Percentiles rank a stretch among this genome's conserved stretches.
These are phyloP conservation scores for Cinara cedri DNA, from an alignment of 2,888 invertebrate genomes.

Conservation along the genomic window DNA sequence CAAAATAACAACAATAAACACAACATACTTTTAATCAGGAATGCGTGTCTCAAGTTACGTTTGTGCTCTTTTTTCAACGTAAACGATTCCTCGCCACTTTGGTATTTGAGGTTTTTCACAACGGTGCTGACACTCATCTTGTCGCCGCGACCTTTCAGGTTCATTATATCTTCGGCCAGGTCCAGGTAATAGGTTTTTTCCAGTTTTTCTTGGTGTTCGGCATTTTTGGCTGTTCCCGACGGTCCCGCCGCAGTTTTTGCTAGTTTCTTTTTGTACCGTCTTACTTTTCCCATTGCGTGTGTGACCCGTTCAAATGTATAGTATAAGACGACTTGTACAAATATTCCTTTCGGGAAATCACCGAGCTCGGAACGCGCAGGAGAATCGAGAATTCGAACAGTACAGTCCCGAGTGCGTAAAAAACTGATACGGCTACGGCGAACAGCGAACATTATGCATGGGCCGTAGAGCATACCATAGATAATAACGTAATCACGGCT, in stretches of 20 bases:
- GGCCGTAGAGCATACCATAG: no score
- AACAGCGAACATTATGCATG: no score
- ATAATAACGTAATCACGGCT: no score
- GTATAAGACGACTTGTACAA: neutral
- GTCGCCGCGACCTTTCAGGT: constrained; percentile 18
- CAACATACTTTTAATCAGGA: constrained; percentile 42
- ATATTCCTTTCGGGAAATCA: neutral
- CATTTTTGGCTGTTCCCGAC: neutral
- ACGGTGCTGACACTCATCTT: constrained; percentile 39
- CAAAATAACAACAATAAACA: neutral
- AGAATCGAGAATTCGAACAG: neutral
- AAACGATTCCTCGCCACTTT: constrained; percentile 20
- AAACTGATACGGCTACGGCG: neutral
- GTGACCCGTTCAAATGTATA: neutral
- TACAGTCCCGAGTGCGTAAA: neutral
- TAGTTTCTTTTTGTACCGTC: constrained; percentile 48
- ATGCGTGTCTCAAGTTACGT: constrained; percentile 40
- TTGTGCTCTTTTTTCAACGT: constrained; percentile 48
- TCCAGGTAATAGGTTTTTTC: constrained; percentile 30
- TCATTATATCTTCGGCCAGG: constrained; percentile 42
- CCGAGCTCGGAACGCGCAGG: neutral
- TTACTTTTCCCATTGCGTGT: constrained; percentile 37
- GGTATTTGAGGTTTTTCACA: constrained; percentile 43
- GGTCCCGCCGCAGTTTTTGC: constrained; percentile 8
- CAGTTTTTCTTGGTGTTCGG: neutral